A percentile compares a stretch with the other conserved stretches of the same genome.
Conservation (phyloP, 2,113 vertebrate genomes). For the Tricholaema leucomelas region DNA sequence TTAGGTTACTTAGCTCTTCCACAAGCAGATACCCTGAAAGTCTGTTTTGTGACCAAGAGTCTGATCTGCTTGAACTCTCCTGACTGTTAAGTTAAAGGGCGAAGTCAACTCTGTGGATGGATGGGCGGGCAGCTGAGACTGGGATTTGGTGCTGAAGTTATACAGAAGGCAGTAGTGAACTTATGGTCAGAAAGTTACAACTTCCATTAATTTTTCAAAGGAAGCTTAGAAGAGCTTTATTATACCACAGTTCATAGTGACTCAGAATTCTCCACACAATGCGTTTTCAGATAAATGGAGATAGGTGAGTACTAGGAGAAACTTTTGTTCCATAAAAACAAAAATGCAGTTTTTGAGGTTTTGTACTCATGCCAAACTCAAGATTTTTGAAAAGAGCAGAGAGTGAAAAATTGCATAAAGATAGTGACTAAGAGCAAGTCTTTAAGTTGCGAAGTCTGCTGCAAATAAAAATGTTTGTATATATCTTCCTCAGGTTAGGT, state of each 20-base stretch:
- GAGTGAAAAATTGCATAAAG: not conserved
- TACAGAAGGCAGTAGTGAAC: not conserved
- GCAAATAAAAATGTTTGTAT: not conserved
- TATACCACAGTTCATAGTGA: not conserved
- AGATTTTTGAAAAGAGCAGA: not conserved
- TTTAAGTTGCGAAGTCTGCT: not conserved
- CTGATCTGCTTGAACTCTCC: not conserved
- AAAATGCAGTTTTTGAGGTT: not conserved
- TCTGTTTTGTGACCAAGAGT: not conserved
- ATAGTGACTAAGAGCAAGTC: not conserved
- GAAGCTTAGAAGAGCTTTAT: not conserved
- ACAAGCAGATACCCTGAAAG: not conserved
- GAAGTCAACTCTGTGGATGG: not conserved
- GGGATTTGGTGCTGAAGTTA: not conserved
- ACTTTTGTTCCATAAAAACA: not conserved
- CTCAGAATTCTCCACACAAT: not conserved
- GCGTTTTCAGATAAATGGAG: not conserved
- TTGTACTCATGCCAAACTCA: not conserved
- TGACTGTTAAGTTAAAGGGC: not conserved
- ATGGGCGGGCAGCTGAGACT: not conserved
- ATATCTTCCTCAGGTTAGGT: not conserved
- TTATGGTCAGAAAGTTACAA: not conserved
- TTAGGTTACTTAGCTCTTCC: not conserved
- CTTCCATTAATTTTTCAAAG: not conserved
- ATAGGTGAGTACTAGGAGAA: not conserved